Conservation (phyloP, 2,113 vertebrate genomes). For the Hyaena hyaena region DNA sequence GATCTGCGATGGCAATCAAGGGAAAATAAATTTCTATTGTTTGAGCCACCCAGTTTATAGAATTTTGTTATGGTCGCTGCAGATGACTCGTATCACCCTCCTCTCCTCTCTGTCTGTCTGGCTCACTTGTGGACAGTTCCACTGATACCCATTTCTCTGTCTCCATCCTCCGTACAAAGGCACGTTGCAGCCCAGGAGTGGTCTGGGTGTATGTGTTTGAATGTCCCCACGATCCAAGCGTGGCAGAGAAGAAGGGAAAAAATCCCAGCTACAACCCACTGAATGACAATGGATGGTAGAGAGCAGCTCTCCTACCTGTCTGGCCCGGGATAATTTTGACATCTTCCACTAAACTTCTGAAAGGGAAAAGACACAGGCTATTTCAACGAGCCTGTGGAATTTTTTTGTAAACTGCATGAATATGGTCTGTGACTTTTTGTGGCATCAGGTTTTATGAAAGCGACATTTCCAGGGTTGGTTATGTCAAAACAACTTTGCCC, state of each 20-base stretch:
- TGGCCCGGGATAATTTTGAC: neutral
- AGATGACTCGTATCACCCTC: neutral
- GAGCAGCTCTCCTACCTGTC: neutral
- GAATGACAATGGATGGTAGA: neutral
- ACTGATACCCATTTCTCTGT: neutral
- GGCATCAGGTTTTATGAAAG: neutral
- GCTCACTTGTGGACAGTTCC: neutral
- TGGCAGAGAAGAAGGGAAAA: neutral
- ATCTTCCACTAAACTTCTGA: neutral
- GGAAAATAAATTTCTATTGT: neutral
- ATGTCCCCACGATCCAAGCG: neutral
- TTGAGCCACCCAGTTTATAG: neutral
- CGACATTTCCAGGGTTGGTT: neutral
- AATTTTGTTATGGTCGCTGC: neutral
- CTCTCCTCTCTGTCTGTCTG: neutral
- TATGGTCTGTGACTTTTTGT: neutral
- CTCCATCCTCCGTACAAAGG: too few species aligned
- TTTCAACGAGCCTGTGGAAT: neutral
- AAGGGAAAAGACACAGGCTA: neutral
- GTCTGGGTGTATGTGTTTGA: neutral
- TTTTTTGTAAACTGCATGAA: neutral
- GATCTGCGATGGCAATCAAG: neutral
- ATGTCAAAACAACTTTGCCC: neutral
- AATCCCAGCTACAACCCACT: neutral
- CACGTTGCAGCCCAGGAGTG: neutral